Base-by-base conservation (phyloP, 2,888 invertebrate species). In the Macrosoma leucophasiata region DNA sequence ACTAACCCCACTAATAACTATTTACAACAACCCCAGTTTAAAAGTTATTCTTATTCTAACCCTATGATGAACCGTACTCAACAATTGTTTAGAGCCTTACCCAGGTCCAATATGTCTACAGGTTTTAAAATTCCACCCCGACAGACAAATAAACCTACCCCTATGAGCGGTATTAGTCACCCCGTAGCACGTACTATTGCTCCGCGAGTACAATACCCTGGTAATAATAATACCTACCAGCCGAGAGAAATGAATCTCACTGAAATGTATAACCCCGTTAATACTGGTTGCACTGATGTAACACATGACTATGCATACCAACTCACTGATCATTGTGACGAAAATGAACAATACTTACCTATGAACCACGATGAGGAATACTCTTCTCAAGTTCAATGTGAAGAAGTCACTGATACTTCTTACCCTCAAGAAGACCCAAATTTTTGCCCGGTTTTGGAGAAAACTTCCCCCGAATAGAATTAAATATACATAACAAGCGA, bases 401-500 rank as follows among this genome's bases (percentile, higher is more conserved):
- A 19, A n/a, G 13, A 28, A 27, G 12, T n/a, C 13, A 13, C 12
- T 13, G 9, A 17, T n/a, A 9, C 9, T 10, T 12, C 19, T 14
- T 11, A 14, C 14, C 7, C 18, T 26, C 8, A 33, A 7, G 17
- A n/a, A n/a, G 9, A 32, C 29, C 7, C 21, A 41, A 30, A 34
- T 46, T 51, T 52, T 50, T 49, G 41, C 23, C 25, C 19, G 19
- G 3, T 17, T 0, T 10, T 2, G 26, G 29, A 36, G 9, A 6
- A 36, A 28, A 39, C 9, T 30, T 17, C 27, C 27, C 17, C 27
- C 17, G 27, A 27, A 27, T 27, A 27, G 27, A 27, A 17, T 10
- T 27, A 1, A 18, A 27, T 3, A 18, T 27, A 17, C 27, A 27
- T 27, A 12, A 44, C 38, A 1, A 51, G 24, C 13, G 50, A 13